Conservation (phyloP, 2,797 vertebrate species). For the Huso huso region DNA sequence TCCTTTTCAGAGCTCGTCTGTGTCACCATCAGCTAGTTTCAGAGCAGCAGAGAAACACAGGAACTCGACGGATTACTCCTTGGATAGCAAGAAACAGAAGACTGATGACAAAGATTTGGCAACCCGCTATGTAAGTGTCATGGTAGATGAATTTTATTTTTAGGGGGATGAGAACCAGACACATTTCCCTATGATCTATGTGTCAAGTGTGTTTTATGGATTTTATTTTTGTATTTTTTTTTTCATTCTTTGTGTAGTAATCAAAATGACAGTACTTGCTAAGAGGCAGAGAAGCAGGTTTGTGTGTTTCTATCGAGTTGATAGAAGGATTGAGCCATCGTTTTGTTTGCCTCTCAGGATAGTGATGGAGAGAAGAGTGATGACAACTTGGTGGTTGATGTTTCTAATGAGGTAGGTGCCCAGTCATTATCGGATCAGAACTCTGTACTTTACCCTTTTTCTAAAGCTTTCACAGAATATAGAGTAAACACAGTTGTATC, state of each 20-base stretch:
- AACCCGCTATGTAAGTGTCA: constrained; percentile 64
- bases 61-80: constrained; percentile 80
- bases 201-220: background rate
- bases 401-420: constrained; percentile 88
- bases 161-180: background rate
- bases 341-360: constrained; percentile 61
- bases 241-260: background rate
- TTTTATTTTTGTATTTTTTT: background rate
- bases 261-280: background rate
- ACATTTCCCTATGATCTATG: background rate
- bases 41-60: constrained; percentile 84
- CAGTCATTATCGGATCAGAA: no score
- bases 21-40: constrained; percentile 88
- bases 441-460: no score
- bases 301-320: no score
- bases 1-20: constrained; percentile 77
- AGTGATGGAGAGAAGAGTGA: constrained; percentile 97
- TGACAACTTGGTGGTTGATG: constrained; percentile 92
- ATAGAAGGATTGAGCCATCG: no score
- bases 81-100: constrained; percentile 90
- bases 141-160: background rate
- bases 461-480: no score
- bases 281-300: no score
- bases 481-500: no score
- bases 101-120: constrained; percentile 86